Percentiles rank a stretch among this genome's conserved stretches.
These are phyloP conservation scores for Dermatophagoides farinae DNA, from an alignment of 1,140 invertebrate genomes.

Conservation along the genomic window DNA sequence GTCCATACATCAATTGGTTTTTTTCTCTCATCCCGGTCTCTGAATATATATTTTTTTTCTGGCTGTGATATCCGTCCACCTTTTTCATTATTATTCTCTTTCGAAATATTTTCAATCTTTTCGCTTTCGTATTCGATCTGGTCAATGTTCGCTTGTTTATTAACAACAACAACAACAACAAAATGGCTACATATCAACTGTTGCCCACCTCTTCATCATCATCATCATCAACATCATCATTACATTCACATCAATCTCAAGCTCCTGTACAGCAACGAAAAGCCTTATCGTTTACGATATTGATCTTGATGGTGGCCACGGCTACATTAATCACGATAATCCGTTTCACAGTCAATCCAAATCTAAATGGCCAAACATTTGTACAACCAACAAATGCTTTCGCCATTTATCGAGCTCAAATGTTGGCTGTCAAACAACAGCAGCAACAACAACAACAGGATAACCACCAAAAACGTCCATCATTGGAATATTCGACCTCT, in stretches of 20 bases:
- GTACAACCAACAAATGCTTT: neutral
- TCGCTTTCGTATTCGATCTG: no score
- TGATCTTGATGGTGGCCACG: neutral
- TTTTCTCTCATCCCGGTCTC: no score
- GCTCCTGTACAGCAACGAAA: neutral
- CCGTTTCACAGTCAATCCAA: neutral
- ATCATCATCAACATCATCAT: neutral
- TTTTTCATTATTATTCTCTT: no score
- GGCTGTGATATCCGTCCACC: no score
- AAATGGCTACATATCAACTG: neutral
- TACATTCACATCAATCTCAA: neutral
- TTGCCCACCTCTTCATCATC: neutral
- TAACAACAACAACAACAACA: no score
- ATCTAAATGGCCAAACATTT: neutral
- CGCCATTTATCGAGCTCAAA: neutral
- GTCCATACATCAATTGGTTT: no score
- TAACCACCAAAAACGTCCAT: neutral
- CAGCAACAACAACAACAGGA: neutral
- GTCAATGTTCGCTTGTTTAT: no score
- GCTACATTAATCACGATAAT: conserved; percentile 5
- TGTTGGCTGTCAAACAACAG: neutral
- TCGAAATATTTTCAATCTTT: no score
- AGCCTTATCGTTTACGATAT: neutral
- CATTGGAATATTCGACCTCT: no score
- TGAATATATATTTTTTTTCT: no score